Conservation (phyloP, 2,888 invertebrate genomes). For the Folsomia manolachei region DNA sequence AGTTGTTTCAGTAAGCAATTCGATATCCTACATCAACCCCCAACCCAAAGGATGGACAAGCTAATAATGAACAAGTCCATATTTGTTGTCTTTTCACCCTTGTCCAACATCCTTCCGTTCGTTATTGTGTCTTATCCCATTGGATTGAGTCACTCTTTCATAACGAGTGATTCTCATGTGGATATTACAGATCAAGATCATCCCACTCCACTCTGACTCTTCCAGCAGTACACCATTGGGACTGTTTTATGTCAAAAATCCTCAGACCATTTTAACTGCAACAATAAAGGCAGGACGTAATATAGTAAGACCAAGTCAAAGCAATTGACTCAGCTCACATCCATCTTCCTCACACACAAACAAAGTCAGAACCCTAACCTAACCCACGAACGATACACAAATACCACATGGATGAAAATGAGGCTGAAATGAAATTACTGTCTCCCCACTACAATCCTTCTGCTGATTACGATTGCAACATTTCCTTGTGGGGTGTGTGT, state of each 20-base stretch:
- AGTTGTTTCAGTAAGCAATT: neutral
- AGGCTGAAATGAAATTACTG: neutral
- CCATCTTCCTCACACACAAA: slow-evolving; percentile 14
- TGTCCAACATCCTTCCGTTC: neutral
- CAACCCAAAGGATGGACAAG: no score
- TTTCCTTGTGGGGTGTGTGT: neutral
- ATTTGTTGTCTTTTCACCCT: neutral
- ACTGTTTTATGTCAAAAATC: slow-evolving; percentile 19
- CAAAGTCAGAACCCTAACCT: neutral
- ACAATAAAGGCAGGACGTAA: slow-evolving; percentile 15
- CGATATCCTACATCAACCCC: neutral
- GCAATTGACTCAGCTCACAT: slow-evolving; percentile 19
- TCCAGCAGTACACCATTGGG: neutral
- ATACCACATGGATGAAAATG: neutral
- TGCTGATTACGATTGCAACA: slow-evolving; percentile 3
- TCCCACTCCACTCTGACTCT: neutral
- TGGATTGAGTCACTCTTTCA: neutral
- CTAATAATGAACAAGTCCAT: no score
- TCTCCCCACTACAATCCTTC: neutral
- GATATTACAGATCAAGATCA: no score
- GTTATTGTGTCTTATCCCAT: no score
- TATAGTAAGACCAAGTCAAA: no score
- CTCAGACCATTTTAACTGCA: slow-evolving; percentile 2
- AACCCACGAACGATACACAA: neutral
- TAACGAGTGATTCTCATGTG: neutral